These are phyloP conservation scores for Hyphantria cunea DNA, from an alignment of 1,140 invertebrate genomes.

Conservation along the genomic window DNA sequence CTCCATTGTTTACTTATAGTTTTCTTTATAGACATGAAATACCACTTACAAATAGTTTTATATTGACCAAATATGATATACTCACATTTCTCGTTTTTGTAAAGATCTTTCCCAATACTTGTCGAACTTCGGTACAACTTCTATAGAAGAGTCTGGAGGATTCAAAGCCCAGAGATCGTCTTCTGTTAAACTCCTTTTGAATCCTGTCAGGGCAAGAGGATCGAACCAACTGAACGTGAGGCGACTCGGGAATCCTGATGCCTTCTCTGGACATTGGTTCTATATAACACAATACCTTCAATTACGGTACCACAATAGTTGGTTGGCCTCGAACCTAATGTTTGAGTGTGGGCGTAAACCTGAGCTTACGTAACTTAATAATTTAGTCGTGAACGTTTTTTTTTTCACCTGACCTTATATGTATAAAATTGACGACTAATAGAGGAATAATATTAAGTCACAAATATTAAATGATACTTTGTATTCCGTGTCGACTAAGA, in stretches of 20 bases:
- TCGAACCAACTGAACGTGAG: constrained; percentile 97
- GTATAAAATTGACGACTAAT: constrained; percentile 9
- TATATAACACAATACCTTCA: constrained; percentile 67
- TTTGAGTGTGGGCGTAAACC: background rate
- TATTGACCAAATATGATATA: constrained; percentile 12
- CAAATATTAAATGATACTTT: background rate
- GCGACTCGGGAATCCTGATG: constrained; percentile 93
- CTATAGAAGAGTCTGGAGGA: constrained; percentile 89
- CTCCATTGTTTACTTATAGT: no score
- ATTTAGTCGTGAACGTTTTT: constrained; percentile 5
- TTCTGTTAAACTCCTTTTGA: constrained; percentile 89
- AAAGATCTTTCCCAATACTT: constrained; percentile 89
- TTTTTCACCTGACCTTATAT: constrained; percentile 3
- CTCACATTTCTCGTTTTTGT: constrained; percentile 81
- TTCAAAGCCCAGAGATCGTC: constrained; percentile 96
- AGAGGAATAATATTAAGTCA: background rate
- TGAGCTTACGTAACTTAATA: constrained; percentile 21
- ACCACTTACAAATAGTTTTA: background rate
- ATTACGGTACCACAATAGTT: background rate
- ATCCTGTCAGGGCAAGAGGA: constrained; percentile 90
- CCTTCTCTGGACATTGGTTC: constrained; percentile 93
- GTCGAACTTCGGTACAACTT: constrained; percentile 92
- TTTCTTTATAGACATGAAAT: no score
- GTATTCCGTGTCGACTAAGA: background rate
- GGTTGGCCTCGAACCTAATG: background rate